Evolutionary conservation across 2,888 invertebrate species (phyloP).

Genomic region (Trilocha varians): DNA sequence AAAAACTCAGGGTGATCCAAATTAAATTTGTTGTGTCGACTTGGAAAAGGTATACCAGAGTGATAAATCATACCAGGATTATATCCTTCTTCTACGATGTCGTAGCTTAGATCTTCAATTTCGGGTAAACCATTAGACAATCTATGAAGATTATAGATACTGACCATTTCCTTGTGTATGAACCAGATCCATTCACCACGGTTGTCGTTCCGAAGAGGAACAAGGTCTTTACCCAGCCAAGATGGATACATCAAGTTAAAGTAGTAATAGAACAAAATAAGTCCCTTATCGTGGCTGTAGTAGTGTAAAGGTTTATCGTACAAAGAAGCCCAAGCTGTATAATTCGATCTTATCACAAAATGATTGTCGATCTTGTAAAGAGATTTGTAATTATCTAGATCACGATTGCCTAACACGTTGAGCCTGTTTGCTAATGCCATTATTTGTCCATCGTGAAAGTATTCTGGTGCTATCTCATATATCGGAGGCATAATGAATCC

Average conservation of each 20-base stretch:
- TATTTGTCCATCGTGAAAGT: slow-evolving; percentile 79
- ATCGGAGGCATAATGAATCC: slow-evolving; percentile 79
- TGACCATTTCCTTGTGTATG: slow-evolving; percentile 76
- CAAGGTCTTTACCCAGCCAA: slow-evolving; percentile 75
- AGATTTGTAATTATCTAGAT: slow-evolving; percentile 38
- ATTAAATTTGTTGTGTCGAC: slow-evolving; percentile 72
- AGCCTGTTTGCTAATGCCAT: slow-evolving; percentile 78
- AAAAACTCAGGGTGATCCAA: slow-evolving; percentile 57
- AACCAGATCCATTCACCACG: slow-evolving; percentile 79
- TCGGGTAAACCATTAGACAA: slow-evolving; percentile 80
- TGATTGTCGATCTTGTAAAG: slow-evolving; percentile 54
- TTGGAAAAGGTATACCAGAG: slow-evolving; percentile 78
- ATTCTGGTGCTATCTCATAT: slow-evolving; percentile 82
- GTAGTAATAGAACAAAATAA: slow-evolving; percentile 78
- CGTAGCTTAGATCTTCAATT: slow-evolving; percentile 72
- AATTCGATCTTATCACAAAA: slow-evolving; percentile 75
- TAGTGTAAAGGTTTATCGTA: slow-evolving; percentile 76
- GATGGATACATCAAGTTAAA: slow-evolving; percentile 75
- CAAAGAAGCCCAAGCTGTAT: slow-evolving; percentile 71
- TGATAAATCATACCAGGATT: slow-evolving; percentile 75
- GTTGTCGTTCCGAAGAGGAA: slow-evolving; percentile 66
- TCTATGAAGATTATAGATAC: slow-evolving; percentile 84
- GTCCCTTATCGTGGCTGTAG: slow-evolving; percentile 81
- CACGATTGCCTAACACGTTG: slow-evolving; percentile 46
- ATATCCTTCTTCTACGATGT: slow-evolving; percentile 74